Evolutionary conservation across 2,113 vertebrate genomes (phyloP), one percentile per base, ranked within the genome.

Genomic region (Cyrtonyx montezumae): DNA sequence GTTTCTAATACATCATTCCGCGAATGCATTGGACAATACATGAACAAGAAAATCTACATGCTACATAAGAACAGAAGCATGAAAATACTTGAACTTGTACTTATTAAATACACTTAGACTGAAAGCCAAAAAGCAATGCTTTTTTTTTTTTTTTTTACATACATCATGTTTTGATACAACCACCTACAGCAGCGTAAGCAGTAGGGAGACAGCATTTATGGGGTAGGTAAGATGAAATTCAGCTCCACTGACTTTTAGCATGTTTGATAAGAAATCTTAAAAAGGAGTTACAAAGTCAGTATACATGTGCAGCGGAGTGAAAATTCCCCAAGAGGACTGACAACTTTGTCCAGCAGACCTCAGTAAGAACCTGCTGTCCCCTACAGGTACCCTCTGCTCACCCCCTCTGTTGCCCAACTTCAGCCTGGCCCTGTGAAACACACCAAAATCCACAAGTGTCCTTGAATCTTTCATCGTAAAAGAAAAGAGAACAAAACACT

Each of bases 401-500:
- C 49, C 74, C 67, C 56, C 91, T 70, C 84, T 80, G 78, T 3
- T 26, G 78, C 75, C 93, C 91, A 85, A 55, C 46, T 36, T 85
- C 65, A 85, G 68, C 84, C 82, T 75, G 2, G 81, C 40, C 69
- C 74, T 58, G 43, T 28, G 93, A 75, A 95, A 80, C 61, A 94
- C 73, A 71, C 9, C 37, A 85, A 65, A 95, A 92, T 90, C 82
- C 87, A 83, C 0, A 53, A 71, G 79, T 86, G 94, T 96, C 89
- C 79, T 81, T 68, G 87, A 76, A 86, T 86, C 43, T 87, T 91
- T 94, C 90, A 95, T 90, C 58, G 76, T 36, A 74, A 88, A 90
- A 79, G 58, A 85, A 89, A 90, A 85, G 43, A 94, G 79, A 95
- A 96, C 84, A 67, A 95, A 96, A 96, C 91, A 88, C 96, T 96